Evolutionary conservation across 2,888 invertebrate species (phyloP).

Genomic region (Erannis defoliaria): DNA sequence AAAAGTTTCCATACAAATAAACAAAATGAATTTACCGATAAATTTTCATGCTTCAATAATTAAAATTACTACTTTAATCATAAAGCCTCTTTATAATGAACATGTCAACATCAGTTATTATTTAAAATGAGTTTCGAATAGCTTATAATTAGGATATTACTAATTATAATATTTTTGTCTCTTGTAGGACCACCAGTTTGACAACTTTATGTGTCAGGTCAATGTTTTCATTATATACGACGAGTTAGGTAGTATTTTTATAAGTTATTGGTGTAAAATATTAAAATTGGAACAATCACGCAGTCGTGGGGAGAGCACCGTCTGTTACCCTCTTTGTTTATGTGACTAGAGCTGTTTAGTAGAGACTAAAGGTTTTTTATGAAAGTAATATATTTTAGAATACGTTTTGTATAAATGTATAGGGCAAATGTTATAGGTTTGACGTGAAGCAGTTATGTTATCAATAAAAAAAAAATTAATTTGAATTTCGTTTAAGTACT

Average conservation of each 20-base stretch:
- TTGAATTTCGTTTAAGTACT: no score
- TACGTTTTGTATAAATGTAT: no score
- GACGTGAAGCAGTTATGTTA: no score
- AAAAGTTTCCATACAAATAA: slow-evolving; percentile 18
- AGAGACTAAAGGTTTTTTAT: slow-evolving; percentile 67
- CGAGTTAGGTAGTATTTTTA: slow-evolving; percentile 20
- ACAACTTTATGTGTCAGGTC: slow-evolving; percentile 67
- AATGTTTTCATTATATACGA: slow-evolving; percentile 17
- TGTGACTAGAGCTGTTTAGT: slow-evolving; percentile 77
- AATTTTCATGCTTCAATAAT: slow-evolving; percentile 30
- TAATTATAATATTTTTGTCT: slow-evolving; percentile 79
- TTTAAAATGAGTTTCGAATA: slow-evolving; percentile 37
- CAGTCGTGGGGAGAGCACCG: slow-evolving; percentile 65
- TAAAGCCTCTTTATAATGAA: slow-evolving; percentile 42
- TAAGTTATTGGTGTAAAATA: slow-evolving; percentile 63
- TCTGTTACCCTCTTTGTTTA: slow-evolving; percentile 78
- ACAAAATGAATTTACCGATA: slow-evolving; percentile 25
- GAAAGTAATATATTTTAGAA: slow-evolving; percentile 57
- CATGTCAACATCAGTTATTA: slow-evolving; percentile 65
- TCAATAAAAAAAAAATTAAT: no score
- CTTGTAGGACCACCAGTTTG: slow-evolving; percentile 77
- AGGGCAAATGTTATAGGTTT: no score
- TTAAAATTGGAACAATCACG: slow-evolving; percentile 70
- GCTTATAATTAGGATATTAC: slow-evolving; percentile 16
- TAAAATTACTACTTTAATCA: slow-evolving; percentile 18